These are phyloP conservation scores for Maniola hyperantus DNA, from an alignment of 2,888 invertebrate species.

Conservation along the genomic window DNA sequence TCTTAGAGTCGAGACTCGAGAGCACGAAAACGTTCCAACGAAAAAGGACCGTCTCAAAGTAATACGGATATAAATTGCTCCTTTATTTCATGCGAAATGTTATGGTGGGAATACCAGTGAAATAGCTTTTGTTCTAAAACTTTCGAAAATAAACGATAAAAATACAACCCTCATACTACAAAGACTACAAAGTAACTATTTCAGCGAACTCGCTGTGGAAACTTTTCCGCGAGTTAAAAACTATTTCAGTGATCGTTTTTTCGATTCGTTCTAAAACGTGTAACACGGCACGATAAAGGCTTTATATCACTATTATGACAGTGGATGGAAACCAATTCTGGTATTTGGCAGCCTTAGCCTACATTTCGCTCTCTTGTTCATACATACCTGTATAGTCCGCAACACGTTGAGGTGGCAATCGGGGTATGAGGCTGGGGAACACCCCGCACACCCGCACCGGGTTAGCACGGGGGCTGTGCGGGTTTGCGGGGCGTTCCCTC, in stretches of 20 bases:
- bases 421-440: too few relatives aligned
- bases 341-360: constrained; percentile 2
- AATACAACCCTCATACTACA: constrained; percentile 34
- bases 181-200: constrained; percentile 39
- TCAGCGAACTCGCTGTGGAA: constrained; percentile 31
- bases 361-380: neutral
- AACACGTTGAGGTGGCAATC: too few relatives aligned
- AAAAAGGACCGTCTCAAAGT: constrained; percentile 15
- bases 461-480: too few relatives aligned
- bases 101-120: constrained; percentile 29
- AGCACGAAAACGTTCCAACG: neutral
- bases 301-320: constrained; percentile 15
- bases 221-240: constrained; percentile 37
- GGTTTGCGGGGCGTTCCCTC: too few relatives aligned
- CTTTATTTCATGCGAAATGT: constrained; percentile 27
- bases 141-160: constrained; percentile 36
- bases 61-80: constrained; percentile 27
- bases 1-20: neutral
- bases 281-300: constrained; percentile 9
- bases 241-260: constrained; percentile 34
- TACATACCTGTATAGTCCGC: too few relatives aligned
- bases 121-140: constrained; percentile 35
- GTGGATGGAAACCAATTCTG: constrained; percentile 5
- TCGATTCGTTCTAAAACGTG: constrained; percentile 20
- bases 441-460: too few relatives aligned